A percentile compares a stretch with the other conserved stretches of the same genome.
Evolutionary conservation across 1,140 invertebrate genomes (phyloP).

Genomic region (Acyrthosiphon pisum): DNA sequence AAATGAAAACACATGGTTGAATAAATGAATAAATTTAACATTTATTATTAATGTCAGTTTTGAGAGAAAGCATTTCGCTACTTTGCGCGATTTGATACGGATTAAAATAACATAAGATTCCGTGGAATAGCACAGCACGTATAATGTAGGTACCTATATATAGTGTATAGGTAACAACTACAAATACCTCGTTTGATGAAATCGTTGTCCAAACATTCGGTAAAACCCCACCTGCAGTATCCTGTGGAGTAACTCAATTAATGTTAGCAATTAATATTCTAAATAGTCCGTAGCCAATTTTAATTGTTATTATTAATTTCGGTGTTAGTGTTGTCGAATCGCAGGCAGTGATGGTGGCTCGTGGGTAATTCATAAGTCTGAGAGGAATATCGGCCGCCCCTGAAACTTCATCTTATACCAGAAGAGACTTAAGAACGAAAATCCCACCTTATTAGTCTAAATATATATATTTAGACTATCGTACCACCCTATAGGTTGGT

Average conservation of each 20-base stretch:
- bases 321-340: slow-evolving; percentile 46
- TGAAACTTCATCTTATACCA: slow-evolving; percentile 24
- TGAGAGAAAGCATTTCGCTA: background rate
- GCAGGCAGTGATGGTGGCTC: background rate
- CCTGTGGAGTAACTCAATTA: slow-evolving; percentile 8
- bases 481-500: background rate
- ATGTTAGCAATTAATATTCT: slow-evolving; percentile 54
- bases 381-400: background rate
- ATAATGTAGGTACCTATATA: background rate
- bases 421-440: slow-evolving; percentile 56
- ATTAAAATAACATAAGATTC: slow-evolving; percentile 39
- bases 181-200: slow-evolving; percentile 7
- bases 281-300: slow-evolving; percentile 46
- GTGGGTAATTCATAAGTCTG: background rate
- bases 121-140: background rate
- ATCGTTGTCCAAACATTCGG: slow-evolving; percentile 41
- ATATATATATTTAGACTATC: background rate
- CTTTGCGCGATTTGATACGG: background rate
- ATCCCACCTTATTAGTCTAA: slow-evolving; percentile 19
- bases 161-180: background rate
- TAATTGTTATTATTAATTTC: slow-evolving; percentile 57
- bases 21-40: slow-evolving; percentile 16
- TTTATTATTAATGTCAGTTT: slow-evolving; percentile 9
- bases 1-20: background rate
- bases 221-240: background rate